Conservation (phyloP, 2,888 invertebrate species). For the Apoderus coryli region DNA sequence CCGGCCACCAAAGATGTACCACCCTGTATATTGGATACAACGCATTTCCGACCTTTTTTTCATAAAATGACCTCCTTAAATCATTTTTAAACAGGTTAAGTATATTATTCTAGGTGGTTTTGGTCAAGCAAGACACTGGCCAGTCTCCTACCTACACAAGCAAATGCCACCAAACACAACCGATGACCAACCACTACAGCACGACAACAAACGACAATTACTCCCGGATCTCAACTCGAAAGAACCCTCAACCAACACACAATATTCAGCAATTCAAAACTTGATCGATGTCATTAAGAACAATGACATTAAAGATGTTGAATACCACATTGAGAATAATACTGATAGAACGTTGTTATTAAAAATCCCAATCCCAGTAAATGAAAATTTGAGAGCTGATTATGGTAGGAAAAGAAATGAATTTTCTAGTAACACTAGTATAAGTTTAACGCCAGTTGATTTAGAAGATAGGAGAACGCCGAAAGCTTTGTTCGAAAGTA, state of each 20-base stretch:
- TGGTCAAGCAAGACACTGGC: constrained; percentile 46
- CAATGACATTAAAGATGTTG: constrained; percentile 28
- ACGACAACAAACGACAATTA: no score
- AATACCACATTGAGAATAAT: constrained; percentile 28
- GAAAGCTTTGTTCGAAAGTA: constrained; percentile 14
- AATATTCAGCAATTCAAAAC: constrained; percentile 28
- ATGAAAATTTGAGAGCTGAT: constrained; percentile 18
- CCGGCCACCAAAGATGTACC: neutral
- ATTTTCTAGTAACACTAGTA: constrained; percentile 12
- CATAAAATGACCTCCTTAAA: no score
- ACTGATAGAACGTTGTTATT: constrained; percentile 29
- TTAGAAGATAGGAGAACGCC: constrained; percentile 18
- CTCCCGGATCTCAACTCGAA: constrained; percentile 11
- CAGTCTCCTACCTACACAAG: constrained; percentile 68
- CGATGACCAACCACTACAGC: constrained; percentile 15
- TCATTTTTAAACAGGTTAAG: no score
- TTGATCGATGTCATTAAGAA: constrained; percentile 29
- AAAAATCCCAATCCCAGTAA: constrained; percentile 29
- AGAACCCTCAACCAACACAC: constrained; percentile 14
- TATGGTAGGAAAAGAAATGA: constrained; percentile 1
- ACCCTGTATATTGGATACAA: no score
- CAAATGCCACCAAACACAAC: constrained; percentile 55
- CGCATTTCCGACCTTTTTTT: no score
- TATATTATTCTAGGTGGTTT: constrained; percentile 25
- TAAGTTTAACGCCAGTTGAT: constrained; percentile 16